A percentile compares a stretch with the other conserved stretches of the same genome.
Evolutionary conservation across 2,113 vertebrate species (phyloP).

Genomic region (Calyptommatus sinebrachiatus): DNA sequence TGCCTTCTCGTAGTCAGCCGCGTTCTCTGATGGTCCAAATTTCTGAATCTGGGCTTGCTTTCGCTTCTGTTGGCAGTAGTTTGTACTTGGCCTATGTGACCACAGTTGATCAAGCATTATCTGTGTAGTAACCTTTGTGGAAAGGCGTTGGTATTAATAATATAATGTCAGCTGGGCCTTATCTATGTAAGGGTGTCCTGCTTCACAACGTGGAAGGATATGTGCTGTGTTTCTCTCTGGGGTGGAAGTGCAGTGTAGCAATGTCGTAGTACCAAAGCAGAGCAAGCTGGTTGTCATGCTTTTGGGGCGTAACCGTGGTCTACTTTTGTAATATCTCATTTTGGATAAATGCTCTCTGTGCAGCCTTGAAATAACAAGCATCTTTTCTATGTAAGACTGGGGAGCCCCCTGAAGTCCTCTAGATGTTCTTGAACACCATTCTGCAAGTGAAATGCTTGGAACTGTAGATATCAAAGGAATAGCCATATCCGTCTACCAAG

Average conservation of each 20-base stretch:
- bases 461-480: too few species aligned
- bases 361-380: too few species aligned
- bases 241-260: neutral
- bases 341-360: neutral
- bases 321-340: neutral
- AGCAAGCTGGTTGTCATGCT: neutral
- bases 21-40: neutral
- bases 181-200: neutral
- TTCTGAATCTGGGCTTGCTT: neutral
- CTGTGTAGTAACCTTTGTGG: neutral
- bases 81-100: neutral
- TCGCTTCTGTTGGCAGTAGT: neutral
- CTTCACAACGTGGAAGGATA: neutral
- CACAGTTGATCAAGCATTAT: neutral
- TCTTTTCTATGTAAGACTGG: too few species aligned
- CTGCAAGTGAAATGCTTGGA: too few species aligned
- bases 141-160: neutral
- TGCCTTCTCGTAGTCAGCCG: too few species aligned
- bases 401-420: too few species aligned
- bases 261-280: neutral
- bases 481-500: too few species aligned
- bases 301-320: neutral
- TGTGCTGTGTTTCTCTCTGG: neutral
- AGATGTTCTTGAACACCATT: too few species aligned
- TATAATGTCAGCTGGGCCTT: neutral